Base-by-base conservation (phyloP, 2,888 invertebrate species). In the Synergus laeviventris region DNA sequence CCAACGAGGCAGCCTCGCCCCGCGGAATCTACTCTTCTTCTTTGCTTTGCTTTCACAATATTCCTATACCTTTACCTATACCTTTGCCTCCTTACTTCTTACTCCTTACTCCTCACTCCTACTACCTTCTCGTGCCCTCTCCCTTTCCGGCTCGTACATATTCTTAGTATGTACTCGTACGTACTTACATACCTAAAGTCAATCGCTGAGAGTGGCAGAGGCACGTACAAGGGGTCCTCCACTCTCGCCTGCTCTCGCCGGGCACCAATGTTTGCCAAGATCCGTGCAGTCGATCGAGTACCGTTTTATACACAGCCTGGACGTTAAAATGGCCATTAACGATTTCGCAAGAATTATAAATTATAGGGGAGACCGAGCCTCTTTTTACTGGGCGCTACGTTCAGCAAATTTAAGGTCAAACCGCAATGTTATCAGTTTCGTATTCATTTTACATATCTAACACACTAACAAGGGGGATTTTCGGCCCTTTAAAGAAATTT, bases 1-100 rank as follows among this genome's bases (percentile, higher is more conserved):
- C 84, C 88, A 88, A 89, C 87, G 86, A 86, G 86, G 81, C 85
- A 86, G 87, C 87, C 88, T 87, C 86, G 87, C 87, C 88, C 88
- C 86, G 86, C 87, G 85, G 87, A 89, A 89, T 88, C 87, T 87
- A 85, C 87, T 88, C 86, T 83, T 79, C 78, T 77, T 38, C 76
- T 39, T 78, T 77, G 31, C 36, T 54, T 62, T 64, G 21, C 38
- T 38, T 24, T 36, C 60, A 70, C 70, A 24, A 76, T 80, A 76
- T 74, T 66, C 80, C 60, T 74, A 77, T 60, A 75, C 54, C 73
- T 76, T 66, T 59, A 74, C 38, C 64, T 45, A 49, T 66, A 66
- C 5, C 64, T 64, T 64, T 64, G 64, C 7, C 36, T 21, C 75
- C 42, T 76, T 78, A 61, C 21, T 45, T 38, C 11, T 42, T 31